Conservation (phyloP, 2,888 invertebrate species). For the Hypercompe scribonia region DNA sequence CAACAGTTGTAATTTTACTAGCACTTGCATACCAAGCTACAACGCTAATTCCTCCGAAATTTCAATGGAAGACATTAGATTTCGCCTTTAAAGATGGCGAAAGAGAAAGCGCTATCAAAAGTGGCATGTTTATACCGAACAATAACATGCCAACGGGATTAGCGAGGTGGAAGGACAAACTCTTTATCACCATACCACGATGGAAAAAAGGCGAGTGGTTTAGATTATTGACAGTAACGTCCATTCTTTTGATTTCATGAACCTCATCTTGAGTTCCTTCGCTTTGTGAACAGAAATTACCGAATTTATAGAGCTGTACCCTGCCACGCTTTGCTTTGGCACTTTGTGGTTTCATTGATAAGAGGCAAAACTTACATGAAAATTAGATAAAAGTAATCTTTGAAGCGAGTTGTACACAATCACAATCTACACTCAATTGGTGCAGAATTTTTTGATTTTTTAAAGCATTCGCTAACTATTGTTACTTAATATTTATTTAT, state of each 20-base stretch:
- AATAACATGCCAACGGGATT: slow-evolving; percentile 90
- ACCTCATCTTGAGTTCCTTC: background rate
- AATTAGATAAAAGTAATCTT: no score
- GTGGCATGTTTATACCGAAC: slow-evolving; percentile 86
- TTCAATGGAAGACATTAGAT: slow-evolving; percentile 88
- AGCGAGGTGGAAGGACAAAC: slow-evolving; percentile 89
- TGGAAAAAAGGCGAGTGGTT: slow-evolving; percentile 86
- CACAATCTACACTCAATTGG: no score
- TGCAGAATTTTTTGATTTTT: no score
- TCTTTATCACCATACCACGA: slow-evolving; percentile 89
- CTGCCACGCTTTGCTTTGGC: no score
- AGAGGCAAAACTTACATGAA: no score
- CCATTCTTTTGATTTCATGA: background rate
- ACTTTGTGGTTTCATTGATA: no score
- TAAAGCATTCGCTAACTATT: no score
- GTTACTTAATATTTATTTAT: no score
- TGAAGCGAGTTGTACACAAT: no score
- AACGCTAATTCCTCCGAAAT: slow-evolving; percentile 69
- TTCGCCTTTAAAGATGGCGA: slow-evolving; percentile 84
- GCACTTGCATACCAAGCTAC: slow-evolving; percentile 25
- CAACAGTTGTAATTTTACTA: slow-evolving; percentile 37
- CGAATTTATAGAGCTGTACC: no score
- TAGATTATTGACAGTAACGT: background rate
- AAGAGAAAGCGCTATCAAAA: slow-evolving; percentile 82
- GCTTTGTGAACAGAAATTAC: background rate